Evolutionary conservation across 2,888 invertebrate species (phyloP).

Genomic region (Drosophila picticornis): DNA sequence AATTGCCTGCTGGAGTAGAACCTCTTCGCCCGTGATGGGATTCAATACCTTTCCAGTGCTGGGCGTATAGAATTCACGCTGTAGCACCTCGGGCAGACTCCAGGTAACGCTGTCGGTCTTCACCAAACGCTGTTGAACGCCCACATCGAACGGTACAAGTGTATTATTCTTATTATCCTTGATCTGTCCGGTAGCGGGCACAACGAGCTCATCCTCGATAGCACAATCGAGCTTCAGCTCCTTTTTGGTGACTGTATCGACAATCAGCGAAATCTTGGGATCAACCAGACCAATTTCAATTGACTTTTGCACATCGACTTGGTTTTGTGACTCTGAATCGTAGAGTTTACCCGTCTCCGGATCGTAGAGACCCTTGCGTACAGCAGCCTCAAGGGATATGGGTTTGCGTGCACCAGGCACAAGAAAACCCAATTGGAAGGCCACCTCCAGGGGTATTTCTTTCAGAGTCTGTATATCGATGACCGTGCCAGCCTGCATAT

Average conservation of each 20-base stretch:
- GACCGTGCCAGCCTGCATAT: slow-evolving; percentile 90
- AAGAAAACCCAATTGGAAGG: slow-evolving; percentile 90
- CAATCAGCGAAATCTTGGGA: slow-evolving; percentile 92
- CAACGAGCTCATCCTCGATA: slow-evolving; percentile 89
- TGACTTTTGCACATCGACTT: slow-evolving; percentile 91
- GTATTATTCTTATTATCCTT: slow-evolving; percentile 90
- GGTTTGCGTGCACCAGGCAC: slow-evolving; percentile 89
- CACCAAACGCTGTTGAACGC: slow-evolving; percentile 89
- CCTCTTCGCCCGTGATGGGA: slow-evolving; percentile 90
- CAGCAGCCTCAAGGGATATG: slow-evolving; percentile 92
- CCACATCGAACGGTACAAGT: slow-evolving; percentile 89
- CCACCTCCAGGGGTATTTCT: slow-evolving; percentile 89
- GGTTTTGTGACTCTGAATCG: slow-evolving; percentile 90
- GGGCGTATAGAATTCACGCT: slow-evolving; percentile 91
- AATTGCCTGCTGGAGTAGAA: slow-evolving; percentile 92
- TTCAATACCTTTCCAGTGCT: slow-evolving; percentile 91
- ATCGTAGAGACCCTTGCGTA: slow-evolving; percentile 90
- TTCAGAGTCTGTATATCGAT: slow-evolving; percentile 90
- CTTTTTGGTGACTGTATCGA: slow-evolving; percentile 90
- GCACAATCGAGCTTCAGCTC: slow-evolving; percentile 92
- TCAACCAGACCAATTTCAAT: slow-evolving; percentile 92
- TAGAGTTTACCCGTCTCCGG: slow-evolving; percentile 89
- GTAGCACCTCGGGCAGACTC: slow-evolving; percentile 90
- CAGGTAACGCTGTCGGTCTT: slow-evolving; percentile 90
- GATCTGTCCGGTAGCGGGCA: slow-evolving; percentile 90